Evolutionary conservation across 2,113 vertebrate species (phyloP), one percentile per base, ranked within the genome.

Genomic region (Eubucco bourcierii): DNA sequence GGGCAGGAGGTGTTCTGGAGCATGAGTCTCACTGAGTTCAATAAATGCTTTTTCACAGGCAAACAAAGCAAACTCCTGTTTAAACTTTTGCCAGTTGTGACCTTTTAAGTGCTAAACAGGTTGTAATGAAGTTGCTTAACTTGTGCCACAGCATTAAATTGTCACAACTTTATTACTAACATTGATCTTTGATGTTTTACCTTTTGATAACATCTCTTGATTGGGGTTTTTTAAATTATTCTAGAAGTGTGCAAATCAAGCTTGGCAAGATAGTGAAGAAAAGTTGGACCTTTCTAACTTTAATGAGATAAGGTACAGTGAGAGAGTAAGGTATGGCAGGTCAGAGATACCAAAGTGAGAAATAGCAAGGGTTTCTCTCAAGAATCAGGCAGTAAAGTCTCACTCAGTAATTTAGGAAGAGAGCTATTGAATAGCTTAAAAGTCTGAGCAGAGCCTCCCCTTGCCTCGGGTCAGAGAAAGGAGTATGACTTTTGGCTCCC

Each of bases 281-380:
- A 78, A 90, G 66, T 76, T 75, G 15, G 13, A 39, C 47, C 4
- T 73, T 88, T 91, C 24, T 74, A 67, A 61, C 71, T 84, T 92
- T 53, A 93, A 64, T 74, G 67, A 75, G 85, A 90, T 75, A 86
- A 87, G 24, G 46, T 66, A n/a, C 88, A 47, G 19, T 63, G 39
- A 88, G 77, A 71, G 27, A 55, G 63, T 79, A 73, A 73, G 14
- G 74, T 59, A 85, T 27, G 31, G 53, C 27, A 86, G 93, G 85
- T 93, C 91, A 93, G 82, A 90, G 68, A 84, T 77, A 84, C 91
- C 41, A 39, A 94, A 82, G 88, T 71, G 88, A 88, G 83, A 90
- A 77, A 77, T 29, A 72, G 39, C 27, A 88, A 93, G 77, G 74
- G 55, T 84, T 75, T 88, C 65, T 87, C 74, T 90, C 46, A 82